phyloP scores from a whole-genome alignment of 1,140 invertebrate species.

The Yoshiicerus persimilis region DNA sequence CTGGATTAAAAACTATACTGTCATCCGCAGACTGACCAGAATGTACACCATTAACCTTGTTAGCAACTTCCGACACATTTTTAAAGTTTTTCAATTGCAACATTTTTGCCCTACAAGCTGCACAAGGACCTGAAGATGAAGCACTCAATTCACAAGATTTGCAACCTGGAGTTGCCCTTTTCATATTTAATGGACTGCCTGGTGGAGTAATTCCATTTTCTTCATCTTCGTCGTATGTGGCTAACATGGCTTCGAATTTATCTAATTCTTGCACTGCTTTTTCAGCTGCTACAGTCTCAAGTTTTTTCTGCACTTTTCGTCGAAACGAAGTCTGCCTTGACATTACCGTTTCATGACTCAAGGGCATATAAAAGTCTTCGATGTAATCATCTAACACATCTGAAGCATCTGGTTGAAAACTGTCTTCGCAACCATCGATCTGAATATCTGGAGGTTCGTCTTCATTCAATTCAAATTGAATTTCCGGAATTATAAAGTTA shows the following conservation, averaged over 20 bases:
- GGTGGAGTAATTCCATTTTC: constrained; percentile 29
- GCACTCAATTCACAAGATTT: not conserved
- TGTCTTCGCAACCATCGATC: not conserved
- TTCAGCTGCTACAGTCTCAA: constrained; percentile 52
- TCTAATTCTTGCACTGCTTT: constrained; percentile 52
- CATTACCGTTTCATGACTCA: constrained; percentile 54
- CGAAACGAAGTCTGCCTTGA: constrained; percentile 53
- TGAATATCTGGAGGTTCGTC: constrained; percentile 14
- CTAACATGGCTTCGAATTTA: constrained; percentile 51
- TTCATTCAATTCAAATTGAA: constrained; percentile 1
- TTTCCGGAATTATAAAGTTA: not conserved
- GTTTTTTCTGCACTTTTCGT: constrained; percentile 51
- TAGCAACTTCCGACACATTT: not conserved
- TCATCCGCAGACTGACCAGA: not conserved
- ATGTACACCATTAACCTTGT: not conserved
- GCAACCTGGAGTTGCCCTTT: not conserved
- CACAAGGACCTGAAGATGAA: not conserved
- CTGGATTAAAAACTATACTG: not conserved
- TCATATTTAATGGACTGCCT: constrained; percentile 1
- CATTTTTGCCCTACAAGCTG: not conserved
- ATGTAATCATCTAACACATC: constrained; percentile 53
- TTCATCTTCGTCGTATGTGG: constrained; percentile 51
- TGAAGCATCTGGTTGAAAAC: not conserved
- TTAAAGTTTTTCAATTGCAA: not conserved
- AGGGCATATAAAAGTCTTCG: constrained; percentile 53